These are phyloP conservation scores for Calliopum simillimum DNA, from an alignment of 2,888 invertebrate species.

Conservation along the genomic window DNA sequence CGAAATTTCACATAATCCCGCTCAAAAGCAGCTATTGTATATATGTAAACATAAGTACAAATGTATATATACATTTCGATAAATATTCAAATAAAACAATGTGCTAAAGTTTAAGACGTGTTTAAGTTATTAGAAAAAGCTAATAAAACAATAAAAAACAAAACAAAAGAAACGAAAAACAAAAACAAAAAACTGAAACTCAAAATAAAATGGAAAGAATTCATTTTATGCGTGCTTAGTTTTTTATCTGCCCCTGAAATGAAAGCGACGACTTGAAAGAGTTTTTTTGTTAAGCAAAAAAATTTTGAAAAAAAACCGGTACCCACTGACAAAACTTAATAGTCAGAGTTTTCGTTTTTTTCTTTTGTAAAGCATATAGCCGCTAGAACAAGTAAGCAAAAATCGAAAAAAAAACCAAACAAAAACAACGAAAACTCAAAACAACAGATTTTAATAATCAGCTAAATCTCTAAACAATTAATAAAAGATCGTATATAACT, in stretches of 20 bases:
- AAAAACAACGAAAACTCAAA: background rate
- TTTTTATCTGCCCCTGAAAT: background rate
- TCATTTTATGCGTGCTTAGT: background rate
- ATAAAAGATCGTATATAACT: constrained; percentile 51
- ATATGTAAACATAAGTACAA: no score
- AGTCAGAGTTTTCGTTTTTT: background rate
- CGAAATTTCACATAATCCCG: background rate
- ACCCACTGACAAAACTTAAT: background rate
- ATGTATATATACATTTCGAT: no score
- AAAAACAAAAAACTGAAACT: background rate
- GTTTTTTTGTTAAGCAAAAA: background rate
- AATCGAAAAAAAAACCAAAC: background rate
- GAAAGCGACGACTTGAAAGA: background rate
- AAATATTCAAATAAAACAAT: no score
- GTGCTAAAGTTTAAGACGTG: no score
- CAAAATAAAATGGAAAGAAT: no score
- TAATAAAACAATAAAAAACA: constrained; percentile 2
- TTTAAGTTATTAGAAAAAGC: background rate
- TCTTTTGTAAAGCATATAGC: background rate
- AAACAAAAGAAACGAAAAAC: constrained; percentile 25
- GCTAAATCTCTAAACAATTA: background rate
- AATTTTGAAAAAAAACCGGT: constrained; percentile 7
- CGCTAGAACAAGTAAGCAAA: background rate
- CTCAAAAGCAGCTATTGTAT: background rate
- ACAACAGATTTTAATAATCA: background rate